Evolutionary conservation across 2,113 vertebrate genomes (phyloP), one percentile per base, ranked within the genome.

Genomic region (Nesospiza acunhae): DNA sequence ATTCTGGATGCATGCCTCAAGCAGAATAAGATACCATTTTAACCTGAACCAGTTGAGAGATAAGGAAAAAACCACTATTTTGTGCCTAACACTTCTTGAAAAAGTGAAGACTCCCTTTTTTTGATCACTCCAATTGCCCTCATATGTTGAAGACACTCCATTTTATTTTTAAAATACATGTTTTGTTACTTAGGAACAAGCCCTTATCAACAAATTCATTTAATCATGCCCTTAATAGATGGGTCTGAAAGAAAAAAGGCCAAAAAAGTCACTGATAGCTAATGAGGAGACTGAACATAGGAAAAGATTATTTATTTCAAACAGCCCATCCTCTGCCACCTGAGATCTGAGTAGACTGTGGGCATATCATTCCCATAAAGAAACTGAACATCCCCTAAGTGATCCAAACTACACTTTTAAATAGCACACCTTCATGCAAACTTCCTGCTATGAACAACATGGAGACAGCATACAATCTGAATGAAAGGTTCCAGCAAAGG

Each of bases 51-150:
- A 59, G n/a, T 5, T 58, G 35, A 66, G 7, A 81, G 27, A 63
- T 14, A 46, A 30, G 7, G 8, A 15, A 70, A 83, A 70, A 50
- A 49, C 0, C 2, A 0, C 2, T 58, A 21, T 6, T 93, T 22
- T 35, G 16, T 35, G 8, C 5, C 12, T 18, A 58, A 60, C 6
- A 73, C 27, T 70, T 83, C 28, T 15, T 55, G 3, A 88, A 76
- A 64, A 85, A 68, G 10, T 27, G 3, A 87, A 52, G 35, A 83
- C 10, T 50, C 5, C 2, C 8, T 53, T 72, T 62, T 82, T 24
- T 53, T 26, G 15, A n/a, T 59, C 33, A 84, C 2, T 76, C n/a
- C 58, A 73, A 16, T 35, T 79, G 63, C n/a, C 53, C 66, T 64
- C 53, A 24, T 35, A 66, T 49, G 83, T 75, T 27, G 15, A 89